phyloP scores from a whole-genome alignment of 2,888 invertebrate genomes.

The Allygus modestus region DNA sequence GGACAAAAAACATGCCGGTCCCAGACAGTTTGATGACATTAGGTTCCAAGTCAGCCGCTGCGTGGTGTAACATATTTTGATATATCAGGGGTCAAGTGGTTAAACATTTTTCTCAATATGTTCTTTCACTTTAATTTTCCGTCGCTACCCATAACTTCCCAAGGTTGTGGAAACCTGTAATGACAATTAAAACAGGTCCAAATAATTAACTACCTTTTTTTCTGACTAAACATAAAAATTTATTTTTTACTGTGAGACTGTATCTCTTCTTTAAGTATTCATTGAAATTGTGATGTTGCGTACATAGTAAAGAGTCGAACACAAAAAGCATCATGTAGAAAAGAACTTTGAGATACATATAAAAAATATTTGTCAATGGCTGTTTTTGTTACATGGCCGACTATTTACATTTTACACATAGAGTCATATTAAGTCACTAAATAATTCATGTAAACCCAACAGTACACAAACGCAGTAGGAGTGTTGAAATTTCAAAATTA shows the following conservation, averaged over 20 bases:
- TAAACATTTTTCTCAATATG: no score
- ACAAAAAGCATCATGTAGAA: neutral
- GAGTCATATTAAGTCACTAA: neutral
- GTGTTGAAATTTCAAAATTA: neutral
- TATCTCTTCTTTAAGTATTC: neutral
- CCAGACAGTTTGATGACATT: no score
- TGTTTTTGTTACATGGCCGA: neutral
- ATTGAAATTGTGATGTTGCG: constrained; percentile 1
- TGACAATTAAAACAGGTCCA: no score
- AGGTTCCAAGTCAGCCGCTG: no score
- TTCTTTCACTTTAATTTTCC: no score
- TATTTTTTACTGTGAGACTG: neutral
- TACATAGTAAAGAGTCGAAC: neutral
- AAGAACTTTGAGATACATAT: constrained; percentile 5
- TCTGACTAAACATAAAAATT: constrained; percentile 1
- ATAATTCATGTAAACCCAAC: neutral
- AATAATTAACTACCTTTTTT: no score
- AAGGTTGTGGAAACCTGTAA: no score
- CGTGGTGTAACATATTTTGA: no score
- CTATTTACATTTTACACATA: constrained; percentile 18
- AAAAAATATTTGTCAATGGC: constrained; percentile 32
- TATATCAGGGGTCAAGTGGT: no score
- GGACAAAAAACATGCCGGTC: no score
- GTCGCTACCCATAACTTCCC: no score
- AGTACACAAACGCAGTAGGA: neutral